phyloP scores from a whole-genome alignment of 2,888 invertebrate genomes.

The Agrypnus murinus region DNA sequence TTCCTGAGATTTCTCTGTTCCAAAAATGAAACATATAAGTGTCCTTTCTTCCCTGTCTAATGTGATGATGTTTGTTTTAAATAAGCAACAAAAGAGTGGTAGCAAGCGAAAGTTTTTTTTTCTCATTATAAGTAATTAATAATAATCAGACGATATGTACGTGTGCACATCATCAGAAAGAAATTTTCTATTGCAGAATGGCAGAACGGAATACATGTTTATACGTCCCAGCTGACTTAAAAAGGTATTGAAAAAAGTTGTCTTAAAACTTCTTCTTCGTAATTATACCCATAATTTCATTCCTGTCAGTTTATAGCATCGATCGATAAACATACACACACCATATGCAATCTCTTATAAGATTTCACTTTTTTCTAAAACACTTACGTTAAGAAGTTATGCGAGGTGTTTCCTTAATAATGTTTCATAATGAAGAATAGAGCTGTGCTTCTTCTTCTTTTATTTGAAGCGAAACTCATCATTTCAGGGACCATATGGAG shows the following conservation, averaged over 20 bases:
- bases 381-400: conserved; percentile 11
- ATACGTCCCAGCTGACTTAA: conserved; percentile 24
- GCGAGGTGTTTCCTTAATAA: conserved; percentile 1
- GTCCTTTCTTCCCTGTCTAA: too few relatives aligned
- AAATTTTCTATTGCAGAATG: not conserved
- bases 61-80: too few relatives aligned
- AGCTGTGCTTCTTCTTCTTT: too few relatives aligned
- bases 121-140: conserved; percentile 2
- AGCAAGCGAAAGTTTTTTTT: conserved; percentile 16
- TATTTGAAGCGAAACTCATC: too few relatives aligned
- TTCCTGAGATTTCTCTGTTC: too few relatives aligned
- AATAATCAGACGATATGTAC: not conserved
- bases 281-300: conserved; percentile 17
- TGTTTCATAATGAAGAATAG: conserved; percentile 7
- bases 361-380: conserved; percentile 19
- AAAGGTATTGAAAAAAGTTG: conserved; percentile 22
- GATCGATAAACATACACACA: not conserved
- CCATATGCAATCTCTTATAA: conserved; percentile 16
- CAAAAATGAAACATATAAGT: too few relatives aligned
- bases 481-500: too few relatives aligned
- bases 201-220: not conserved
- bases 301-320: conserved; percentile 16
- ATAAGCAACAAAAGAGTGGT: too few relatives aligned
- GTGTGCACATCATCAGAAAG: not conserved
- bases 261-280: not conserved